A percentile compares a stretch with the other conserved stretches of the same genome.
Evolutionary conservation across 2,797 vertebrate species (phyloP).

Genomic region (Pangasius larnaudii): DNA sequence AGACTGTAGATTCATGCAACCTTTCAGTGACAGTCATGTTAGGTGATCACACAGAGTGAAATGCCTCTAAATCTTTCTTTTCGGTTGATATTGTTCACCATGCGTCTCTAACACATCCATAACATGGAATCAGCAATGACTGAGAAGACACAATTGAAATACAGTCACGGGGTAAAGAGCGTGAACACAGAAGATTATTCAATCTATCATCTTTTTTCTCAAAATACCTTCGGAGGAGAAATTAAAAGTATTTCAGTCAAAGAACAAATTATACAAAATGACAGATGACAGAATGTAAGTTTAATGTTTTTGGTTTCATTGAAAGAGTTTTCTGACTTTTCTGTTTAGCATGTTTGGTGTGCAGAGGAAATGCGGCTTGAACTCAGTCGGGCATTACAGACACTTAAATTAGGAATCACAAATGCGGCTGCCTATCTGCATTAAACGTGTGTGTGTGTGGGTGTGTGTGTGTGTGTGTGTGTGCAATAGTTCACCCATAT

Average conservation of each 20-base stretch:
- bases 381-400: background rate
- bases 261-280: background rate
- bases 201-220: background rate
- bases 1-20: background rate
- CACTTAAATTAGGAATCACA: background rate
- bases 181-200: background rate
- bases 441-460: background rate
- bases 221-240: background rate
- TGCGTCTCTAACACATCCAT: background rate
- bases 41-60: background rate
- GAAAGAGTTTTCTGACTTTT: background rate
- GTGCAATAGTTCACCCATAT: background rate
- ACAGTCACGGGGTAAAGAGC: background rate
- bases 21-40: background rate
- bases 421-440: background rate
- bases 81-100: background rate
- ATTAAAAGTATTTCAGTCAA: background rate
- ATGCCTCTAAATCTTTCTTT: background rate
- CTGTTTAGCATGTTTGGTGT: background rate
- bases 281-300: constrained; percentile 6
- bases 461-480: background rate
- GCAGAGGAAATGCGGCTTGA: background rate
- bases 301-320: background rate
- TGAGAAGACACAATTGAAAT: background rate
- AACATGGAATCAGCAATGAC: background rate